Evolutionary conservation across 1,140 invertebrate genomes (phyloP), one percentile per base, ranked within the genome.

Genomic region (Hylaeus volcanicus): DNA sequence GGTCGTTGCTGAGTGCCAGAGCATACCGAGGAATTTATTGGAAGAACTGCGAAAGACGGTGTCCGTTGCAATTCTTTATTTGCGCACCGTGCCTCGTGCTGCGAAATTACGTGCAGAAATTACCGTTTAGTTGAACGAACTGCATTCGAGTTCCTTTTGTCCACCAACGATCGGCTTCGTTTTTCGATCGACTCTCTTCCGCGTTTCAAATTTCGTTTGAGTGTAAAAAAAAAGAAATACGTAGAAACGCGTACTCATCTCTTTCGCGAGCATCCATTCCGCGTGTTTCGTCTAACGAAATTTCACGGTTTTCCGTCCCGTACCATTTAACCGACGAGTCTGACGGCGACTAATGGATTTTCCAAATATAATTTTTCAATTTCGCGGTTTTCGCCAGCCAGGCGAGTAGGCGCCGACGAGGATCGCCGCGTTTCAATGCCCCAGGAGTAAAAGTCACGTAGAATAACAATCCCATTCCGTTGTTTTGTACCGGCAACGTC

Each of bases 21-120:
- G 41, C 12, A 26, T 53, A 64, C 39, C 41, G 43, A 37, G 15
- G 4, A 58, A 79, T 79, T 79, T 74, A 74, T 74, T 51, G 26
- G 8, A 12, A n/a, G 15, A 6, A n/a, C 43, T 1, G 5, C 9
- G n/a, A 26, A n/a, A 3, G n/a, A 5, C 9, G 3, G 45, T 53
- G 43, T 26, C 45, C n/a, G n/a, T 60, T 60, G 58, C 58, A 26
- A 26, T 60, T 60, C n/a, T 48, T 51, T 68, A 26, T 51, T 68
- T 51, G 15, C 3, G 5, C 37, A 68, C 51, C 5, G 65, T 51
- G n/a, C 26, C 9, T 12, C n/a, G 45, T 6, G n/a, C 26, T 26
- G 0, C 26, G 26, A 26, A 26, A 26, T 26, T 26, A 26, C 26
- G 26, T 26, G 3, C 15, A 2, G 55, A 58, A 58, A 58, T 58